A percentile compares a stretch with the other conserved stretches of the same genome.
Conservation (phyloP, 1,140 invertebrate species). For the Pararge aegeria region DNA sequence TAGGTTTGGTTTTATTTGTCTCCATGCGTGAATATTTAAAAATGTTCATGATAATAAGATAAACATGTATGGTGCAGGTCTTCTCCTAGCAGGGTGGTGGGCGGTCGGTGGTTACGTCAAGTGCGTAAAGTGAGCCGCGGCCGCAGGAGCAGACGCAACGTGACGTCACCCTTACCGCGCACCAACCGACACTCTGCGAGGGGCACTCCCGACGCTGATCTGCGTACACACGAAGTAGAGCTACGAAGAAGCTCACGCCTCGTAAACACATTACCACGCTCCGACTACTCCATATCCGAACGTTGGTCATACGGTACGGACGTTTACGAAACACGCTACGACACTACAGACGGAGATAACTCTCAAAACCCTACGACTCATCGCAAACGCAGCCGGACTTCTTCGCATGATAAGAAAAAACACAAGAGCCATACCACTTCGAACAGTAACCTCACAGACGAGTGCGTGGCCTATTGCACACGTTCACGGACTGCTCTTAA, state of each 20-base stretch:
- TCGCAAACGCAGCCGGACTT: conserved; percentile 56
- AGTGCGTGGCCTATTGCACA: conserved; percentile 71
- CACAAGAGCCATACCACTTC: conserved; percentile 51
- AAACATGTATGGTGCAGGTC: conserved; percentile 45
- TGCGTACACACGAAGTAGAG: conserved; percentile 44
- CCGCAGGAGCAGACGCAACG: conserved; percentile 66
- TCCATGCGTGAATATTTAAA: background rate
- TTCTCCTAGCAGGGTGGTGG: conserved; percentile 79
- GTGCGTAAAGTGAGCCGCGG: conserved; percentile 67
- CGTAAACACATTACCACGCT: conserved; percentile 61
- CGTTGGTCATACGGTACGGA: conserved; percentile 74
- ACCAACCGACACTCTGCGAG: conserved; percentile 50
- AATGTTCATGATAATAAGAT: background rate
- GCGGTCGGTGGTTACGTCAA: conserved; percentile 74
- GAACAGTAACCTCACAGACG: conserved; percentile 47
- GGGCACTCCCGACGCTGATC: conserved; percentile 47
- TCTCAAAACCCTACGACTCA: conserved; percentile 41
- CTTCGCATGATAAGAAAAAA: conserved; percentile 71
- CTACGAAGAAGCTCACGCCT: conserved; percentile 65
- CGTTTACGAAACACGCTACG: conserved; percentile 73
- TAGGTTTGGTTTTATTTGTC: no score
- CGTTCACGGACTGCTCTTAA: conserved; percentile 75
- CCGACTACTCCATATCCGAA: conserved; percentile 69
- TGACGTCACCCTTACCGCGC: conserved; percentile 58
- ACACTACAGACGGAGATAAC: conserved; percentile 58